Evolutionary conservation across 2,888 invertebrate species (phyloP), one percentile per base, ranked within the genome.

Genomic region (Synanthedon formicaeformis): DNA sequence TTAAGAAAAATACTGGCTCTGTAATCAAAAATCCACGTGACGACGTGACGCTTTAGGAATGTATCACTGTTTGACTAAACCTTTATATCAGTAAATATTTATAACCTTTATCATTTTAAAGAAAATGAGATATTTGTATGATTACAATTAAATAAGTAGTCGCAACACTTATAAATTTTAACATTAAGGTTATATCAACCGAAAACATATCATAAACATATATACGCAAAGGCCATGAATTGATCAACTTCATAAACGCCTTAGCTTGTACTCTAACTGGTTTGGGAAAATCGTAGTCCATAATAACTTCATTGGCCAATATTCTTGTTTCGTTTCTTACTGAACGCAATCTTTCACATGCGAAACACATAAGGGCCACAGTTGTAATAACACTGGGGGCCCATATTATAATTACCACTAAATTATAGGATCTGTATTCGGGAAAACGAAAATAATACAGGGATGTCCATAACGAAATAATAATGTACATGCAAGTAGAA

Each of bases 61-160:
- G 23, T 23, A 1, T 23, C 23, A 23, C 23, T 5, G 5, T 23
- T 23, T 23, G 5, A 23, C 4, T 23, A 23, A 23, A 23, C 23
- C 5, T 23, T 23, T 23, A 23, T 5, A 1, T 5, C 23, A 23
- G 1, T 23, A 5, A 23, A 5, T 5, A 4, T 23, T 4, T 23
- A 23, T 23, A 6, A 23, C 5, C 5, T 23, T 23, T 41, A 6
- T 41, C 2, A 41, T 13, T 14, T 71, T 65, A 75, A 27, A 68
- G 50, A 55, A 79, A 73, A 59, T 78, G 75, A 50, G 73, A 73
- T 45, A 79, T 62, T 64, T 84, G 84, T 57, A 83, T 71, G 40
- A 81, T 73, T 18, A 83, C 70, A 62, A 84, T 80, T 51, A 82
- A 68, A 58, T 81, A 83, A 0, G 82, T 80, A 0, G 81, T 78